Base-by-base conservation (phyloP, 2,113 vertebrate genomes). In the Ivindomyrus marchei region DNA sequence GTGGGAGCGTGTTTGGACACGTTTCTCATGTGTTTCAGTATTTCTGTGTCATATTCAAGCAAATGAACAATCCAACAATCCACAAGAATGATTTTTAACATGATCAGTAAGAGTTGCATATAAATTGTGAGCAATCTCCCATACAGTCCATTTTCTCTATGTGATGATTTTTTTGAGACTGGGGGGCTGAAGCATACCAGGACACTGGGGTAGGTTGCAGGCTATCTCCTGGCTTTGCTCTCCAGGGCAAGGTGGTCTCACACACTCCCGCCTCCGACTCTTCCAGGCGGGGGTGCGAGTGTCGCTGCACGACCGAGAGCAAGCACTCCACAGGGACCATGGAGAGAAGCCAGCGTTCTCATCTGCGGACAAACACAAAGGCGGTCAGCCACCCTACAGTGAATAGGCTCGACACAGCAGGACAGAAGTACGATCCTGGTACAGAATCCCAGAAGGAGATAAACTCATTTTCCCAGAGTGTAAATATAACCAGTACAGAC, bases 191-290 rank as follows among this genome's bases (percentile, higher is more conserved):
- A 31, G 53, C 39, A 1, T 45, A 98, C 97, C 97, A 92, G 95
- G 90, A 92, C 98, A 98, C 50, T 96, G 96, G 0, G 97, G 97
- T 85, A 98, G 91, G 93, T 98, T 98, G 92, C 97, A 98, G 3
- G 95, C 93, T 4, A 90, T 94, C 90, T 97, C 94, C 92, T 98
- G 97, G 9, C 89, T 93, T 0, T 93, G n/a, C 11, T 91, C 93
- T 66, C 97, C 97, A 0, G 94, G 91, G 90, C 97, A 98, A 86
- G 94, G 95, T 0, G 93, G 91, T 7, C 80, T 92, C 19, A 85
- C 2, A 90, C 98, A 98, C 74, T 92, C 89, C 27, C 97, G 95
- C 13, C 91, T 85, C 1, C 97, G 96, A 52, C 93, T 94, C 91
- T 97, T 98, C 62, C 91, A 83, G 0, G 96, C 94, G 0, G 97